Evolutionary conservation across 1,140 invertebrate species (phyloP).

Genomic region (Eumaeus atala): DNA sequence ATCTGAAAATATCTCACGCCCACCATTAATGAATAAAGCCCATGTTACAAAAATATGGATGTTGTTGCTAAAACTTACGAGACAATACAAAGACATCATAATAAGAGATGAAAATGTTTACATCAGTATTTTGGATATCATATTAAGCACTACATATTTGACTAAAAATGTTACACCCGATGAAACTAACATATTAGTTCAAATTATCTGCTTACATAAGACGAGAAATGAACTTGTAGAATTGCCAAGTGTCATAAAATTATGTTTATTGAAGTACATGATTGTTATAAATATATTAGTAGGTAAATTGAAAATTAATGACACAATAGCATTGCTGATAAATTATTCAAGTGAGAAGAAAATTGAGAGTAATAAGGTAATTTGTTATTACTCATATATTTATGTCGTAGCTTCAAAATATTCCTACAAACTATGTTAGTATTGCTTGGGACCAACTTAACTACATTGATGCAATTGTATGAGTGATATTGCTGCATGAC

Average conservation of each 20-base stretch:
- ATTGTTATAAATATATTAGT: constrained; percentile 28
- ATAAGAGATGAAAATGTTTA: too few species aligned
- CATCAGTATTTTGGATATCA: too few species aligned
- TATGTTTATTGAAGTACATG: constrained; percentile 26
- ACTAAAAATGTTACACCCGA: too few species aligned
- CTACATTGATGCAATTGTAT: not conserved
- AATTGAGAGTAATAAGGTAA: constrained; percentile 33
- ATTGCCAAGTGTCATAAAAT: constrained; percentile 23
- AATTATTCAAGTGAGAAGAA: constrained; percentile 32
- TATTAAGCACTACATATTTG: too few species aligned
- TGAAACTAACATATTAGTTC: constrained; percentile 23
- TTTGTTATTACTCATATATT: constrained; percentile 12
- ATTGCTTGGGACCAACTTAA: not conserved
- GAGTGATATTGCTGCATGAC: too few species aligned
- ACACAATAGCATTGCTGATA: constrained; percentile 28
- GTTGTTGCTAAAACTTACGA: too few species aligned
- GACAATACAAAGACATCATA: too few species aligned
- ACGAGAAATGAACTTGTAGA: constrained; percentile 19
- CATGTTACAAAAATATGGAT: too few species aligned
- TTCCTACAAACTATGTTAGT: not conserved
- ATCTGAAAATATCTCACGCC: too few species aligned
- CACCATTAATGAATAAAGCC: too few species aligned
- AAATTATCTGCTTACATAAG: constrained; percentile 40
- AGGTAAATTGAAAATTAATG: constrained; percentile 30
- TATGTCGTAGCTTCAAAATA: not conserved